Base-by-base conservation (phyloP, 2,113 vertebrate genomes). In the Circaetus cinerascens region DNA sequence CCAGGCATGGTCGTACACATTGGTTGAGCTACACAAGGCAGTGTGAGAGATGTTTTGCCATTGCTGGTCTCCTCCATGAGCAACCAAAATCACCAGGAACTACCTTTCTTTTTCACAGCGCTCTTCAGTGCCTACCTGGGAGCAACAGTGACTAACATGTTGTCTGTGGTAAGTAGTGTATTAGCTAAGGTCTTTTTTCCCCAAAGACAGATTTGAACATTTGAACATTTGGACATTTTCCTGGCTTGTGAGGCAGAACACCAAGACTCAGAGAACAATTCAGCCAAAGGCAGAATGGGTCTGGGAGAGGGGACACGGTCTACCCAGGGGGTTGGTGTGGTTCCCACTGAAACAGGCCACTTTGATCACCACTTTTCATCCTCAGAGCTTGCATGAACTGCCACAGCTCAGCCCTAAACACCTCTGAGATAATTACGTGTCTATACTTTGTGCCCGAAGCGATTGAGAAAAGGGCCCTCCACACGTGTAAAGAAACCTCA, bases 61-160 rank as follows among this genome's bases (percentile, higher is more conserved):
- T 82, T 46, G 40, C 27, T 53, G 13, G 22, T 64, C 15, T 81
- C 17, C 34, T 72, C 62, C 15, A 11, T 40, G 38, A 93, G 53
- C 32, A 73, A 11, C 32, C 15, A n/a, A 89, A 62, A 41, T 95
- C 62, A 97, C 9, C 15, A 56, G 43, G 18, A 84, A 17, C 11
- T 55, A 17, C 12, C 9, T 40, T 79, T 93, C 29, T 63, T 59
- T 92, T 69, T 38, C 63, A 77, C 81, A 99, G 99, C 98, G 0
- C 85, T 98, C 92, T 99, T 99, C 93, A 99, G 98, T 50, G 99
- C 99, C 60, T 99, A 99, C 93, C 98, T 99, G 40, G 98, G 99
- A 85, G 98, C 98, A 25, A 98, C 99, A 40, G 98, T 99, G 53
- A 91, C 97, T n/a, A 99, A 99, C 76, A 86, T 99, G 43, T 97